Percentiles rank a stretch among this genome's conserved stretches.
Conservation (phyloP, 2,888 invertebrate species). For the Lottia gigantea region DNA sequence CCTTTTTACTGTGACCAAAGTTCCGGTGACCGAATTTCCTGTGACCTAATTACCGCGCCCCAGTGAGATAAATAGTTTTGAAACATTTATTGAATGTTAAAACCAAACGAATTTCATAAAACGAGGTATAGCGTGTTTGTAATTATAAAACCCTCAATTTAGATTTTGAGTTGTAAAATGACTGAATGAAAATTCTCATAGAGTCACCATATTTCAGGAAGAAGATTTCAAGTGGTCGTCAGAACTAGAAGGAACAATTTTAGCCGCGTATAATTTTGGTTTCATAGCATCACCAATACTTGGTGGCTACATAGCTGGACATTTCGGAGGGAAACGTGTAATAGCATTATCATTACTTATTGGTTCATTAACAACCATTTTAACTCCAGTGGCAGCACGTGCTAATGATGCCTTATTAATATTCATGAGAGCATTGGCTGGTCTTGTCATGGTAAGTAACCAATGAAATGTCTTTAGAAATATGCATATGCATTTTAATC, state of each 20-base stretch:
- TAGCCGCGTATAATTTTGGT: conserved; percentile 63
- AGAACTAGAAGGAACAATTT: conserved; percentile 53
- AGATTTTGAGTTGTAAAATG: no score
- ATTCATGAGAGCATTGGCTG: conserved; percentile 80
- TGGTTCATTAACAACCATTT: conserved; percentile 81
- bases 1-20: no score
- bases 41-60: no score
- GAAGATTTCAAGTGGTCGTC: conserved; percentile 55
- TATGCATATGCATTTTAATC: no score
- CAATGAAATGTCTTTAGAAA: no score
- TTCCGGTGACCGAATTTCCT: no score
- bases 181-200: no score
- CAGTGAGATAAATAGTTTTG: no score
- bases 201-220: conserved; percentile 26
- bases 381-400: conserved; percentile 81
- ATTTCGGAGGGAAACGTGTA: conserved; percentile 87
- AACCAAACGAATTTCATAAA: no score
- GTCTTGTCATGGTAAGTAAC: conserved; percentile 79
- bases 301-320: conserved; percentile 75
- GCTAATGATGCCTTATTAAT: conserved; percentile 78
- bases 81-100: no score
- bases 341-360: conserved; percentile 83
- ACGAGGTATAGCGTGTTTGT: no score
- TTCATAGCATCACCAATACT: conserved; percentile 59
- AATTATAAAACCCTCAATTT: no score